These are phyloP conservation scores for Anniella stebbinsi DNA, from an alignment of 2,797 vertebrate genomes.

Conservation along the genomic window DNA sequence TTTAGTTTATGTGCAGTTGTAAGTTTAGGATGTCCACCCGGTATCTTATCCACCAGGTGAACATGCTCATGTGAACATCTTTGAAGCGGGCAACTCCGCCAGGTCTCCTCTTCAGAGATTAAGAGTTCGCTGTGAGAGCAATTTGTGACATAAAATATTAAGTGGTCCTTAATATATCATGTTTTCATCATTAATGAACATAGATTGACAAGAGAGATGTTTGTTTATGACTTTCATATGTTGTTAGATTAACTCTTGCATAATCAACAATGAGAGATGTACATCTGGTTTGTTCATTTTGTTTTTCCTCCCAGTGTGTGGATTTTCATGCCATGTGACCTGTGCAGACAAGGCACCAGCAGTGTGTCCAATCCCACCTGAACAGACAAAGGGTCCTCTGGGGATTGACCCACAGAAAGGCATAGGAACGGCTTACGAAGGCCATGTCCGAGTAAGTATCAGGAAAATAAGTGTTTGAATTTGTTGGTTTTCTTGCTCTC, in stretches of 20 bases:
- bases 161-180: not conserved
- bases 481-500: not conserved
- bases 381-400: constrained; percentile 95
- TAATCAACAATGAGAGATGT: not conserved
- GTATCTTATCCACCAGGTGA: not conserved
- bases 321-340: constrained; percentile 98
- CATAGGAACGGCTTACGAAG: constrained; percentile 96
- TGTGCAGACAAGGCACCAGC: constrained; percentile 98
- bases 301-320: constrained; percentile 86
- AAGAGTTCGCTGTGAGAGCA: not conserved
- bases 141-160: not conserved
- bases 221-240: constrained; percentile 5
- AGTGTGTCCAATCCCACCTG: constrained; percentile 93
- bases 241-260: not conserved
- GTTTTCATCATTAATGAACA: not conserved
- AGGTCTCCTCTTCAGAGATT: not conserved
- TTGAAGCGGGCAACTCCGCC: not conserved
- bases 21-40: not conserved
- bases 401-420: constrained; percentile 97
- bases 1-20: not conserved
- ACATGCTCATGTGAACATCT: not conserved
- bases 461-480: constrained; percentile 1
- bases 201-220: not conserved
- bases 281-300: constrained; percentile 37
- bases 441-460: constrained; percentile 91